These are phyloP conservation scores for Hiodon tergisus DNA, from an alignment of 2,113 vertebrate species.

Conservation along the genomic window DNA sequence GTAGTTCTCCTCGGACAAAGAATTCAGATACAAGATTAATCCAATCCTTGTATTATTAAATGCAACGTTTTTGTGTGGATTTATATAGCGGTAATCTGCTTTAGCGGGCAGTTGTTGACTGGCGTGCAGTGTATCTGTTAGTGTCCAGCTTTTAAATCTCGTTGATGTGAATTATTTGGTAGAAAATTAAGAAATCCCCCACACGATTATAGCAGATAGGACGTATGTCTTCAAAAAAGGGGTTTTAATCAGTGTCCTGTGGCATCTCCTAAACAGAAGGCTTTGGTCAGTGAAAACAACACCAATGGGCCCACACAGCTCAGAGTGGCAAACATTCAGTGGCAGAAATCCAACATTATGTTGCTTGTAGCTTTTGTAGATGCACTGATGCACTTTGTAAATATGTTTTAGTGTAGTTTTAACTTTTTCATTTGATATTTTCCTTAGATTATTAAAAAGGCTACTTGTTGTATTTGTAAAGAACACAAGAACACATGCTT, in stretches of 20 bases:
- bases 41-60: slow-evolving; percentile 65
- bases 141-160: slow-evolving; percentile 4
- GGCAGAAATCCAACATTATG: too few species aligned
- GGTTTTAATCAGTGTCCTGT: slow-evolving; percentile 4
- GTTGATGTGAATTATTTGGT: not conserved
- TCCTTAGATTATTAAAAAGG: too few species aligned
- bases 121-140: slow-evolving; percentile 2
- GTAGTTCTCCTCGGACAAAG: slow-evolving; percentile 3
- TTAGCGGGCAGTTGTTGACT: slow-evolving; percentile 56
- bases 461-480: too few species aligned
- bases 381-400: not conserved
- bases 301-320: too few species aligned
- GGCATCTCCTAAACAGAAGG: not conserved
- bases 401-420: too few species aligned
- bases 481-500: too few species aligned
- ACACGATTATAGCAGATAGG: not conserved
- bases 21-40: slow-evolving; percentile 61
- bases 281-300: not conserved
- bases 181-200: not conserved
- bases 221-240: not conserved
- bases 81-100: slow-evolving; percentile 62
- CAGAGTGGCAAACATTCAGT: not conserved
- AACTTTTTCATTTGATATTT: too few species aligned
- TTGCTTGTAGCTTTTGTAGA: too few species aligned
- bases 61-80: slow-evolving; percentile 60